Conservation (phyloP, 2,888 invertebrate genomes). For the Uloborus plumipes region DNA sequence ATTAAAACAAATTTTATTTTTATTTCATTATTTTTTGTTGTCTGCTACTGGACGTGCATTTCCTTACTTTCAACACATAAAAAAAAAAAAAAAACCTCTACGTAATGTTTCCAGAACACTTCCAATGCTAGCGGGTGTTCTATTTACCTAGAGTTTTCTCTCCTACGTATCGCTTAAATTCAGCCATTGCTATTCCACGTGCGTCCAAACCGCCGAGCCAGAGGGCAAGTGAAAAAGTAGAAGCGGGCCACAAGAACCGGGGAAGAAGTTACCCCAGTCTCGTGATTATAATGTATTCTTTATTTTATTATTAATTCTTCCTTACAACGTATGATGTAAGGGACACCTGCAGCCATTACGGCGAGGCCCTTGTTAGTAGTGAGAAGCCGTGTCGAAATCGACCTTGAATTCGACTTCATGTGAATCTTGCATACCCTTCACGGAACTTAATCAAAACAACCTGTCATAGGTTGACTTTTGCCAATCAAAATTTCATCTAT, state of each 20-base stretch:
- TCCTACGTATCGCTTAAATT: conserved; percentile 11
- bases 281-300: conserved; percentile 4
- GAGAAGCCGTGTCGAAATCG: conserved; percentile 33
- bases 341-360: conserved; percentile 45
- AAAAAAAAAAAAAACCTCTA: no score
- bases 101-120: not conserved
- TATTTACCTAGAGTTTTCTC: conserved; percentile 32
- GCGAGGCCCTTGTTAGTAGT: conserved; percentile 5
- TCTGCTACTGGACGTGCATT: no score
- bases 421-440: no score
- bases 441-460: conserved; percentile 1
- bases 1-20: no score
- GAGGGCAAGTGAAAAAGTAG: conserved; percentile 2
- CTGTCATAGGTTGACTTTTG: not conserved
- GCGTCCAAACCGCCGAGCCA: no score
- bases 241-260: not conserved
- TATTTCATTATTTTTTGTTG: no score
- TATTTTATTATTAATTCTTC: conserved; percentile 12
- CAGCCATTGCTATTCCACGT: not conserved
- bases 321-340: conserved; percentile 24
- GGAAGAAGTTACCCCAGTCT: conserved; percentile 11
- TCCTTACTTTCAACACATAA: no score
- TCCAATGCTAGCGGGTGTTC: conserved; percentile 20
- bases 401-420: conserved; percentile 27
- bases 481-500: no score